These are phyloP conservation scores for Iphiclides podalirius DNA, from an alignment of 2,888 invertebrate genomes.

Conservation along the genomic window DNA sequence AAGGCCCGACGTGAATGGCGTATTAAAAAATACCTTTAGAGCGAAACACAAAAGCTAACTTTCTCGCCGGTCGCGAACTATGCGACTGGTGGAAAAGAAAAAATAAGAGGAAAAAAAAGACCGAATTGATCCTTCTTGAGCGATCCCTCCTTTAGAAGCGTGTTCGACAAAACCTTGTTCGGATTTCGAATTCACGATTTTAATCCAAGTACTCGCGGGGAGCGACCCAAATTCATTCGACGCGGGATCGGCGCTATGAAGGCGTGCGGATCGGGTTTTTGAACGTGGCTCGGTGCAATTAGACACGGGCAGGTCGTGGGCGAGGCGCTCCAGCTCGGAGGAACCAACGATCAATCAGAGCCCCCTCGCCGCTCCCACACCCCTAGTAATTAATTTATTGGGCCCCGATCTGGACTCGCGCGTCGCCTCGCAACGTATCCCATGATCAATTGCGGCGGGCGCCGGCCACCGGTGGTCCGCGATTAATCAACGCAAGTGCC, in stretches of 20 bases:
- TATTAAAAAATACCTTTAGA: slow-evolving; percentile 13
- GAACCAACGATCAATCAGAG: slow-evolving; percentile 54
- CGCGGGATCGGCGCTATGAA: slow-evolving; percentile 34
- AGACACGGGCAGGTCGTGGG: slow-evolving; percentile 43
- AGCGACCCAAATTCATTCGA: slow-evolving; percentile 27
- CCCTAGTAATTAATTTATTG: slow-evolving; percentile 54
- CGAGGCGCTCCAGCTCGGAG: slow-evolving; percentile 34
- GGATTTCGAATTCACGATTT: slow-evolving; percentile 26
- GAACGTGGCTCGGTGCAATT: slow-evolving; percentile 51
- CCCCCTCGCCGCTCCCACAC: slow-evolving; percentile 32
- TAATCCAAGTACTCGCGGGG: slow-evolving; percentile 21
- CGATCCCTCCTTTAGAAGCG: slow-evolving; percentile 18
- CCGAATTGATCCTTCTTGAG: slow-evolving; percentile 25
- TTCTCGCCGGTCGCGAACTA: slow-evolving; percentile 24
- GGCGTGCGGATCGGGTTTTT: slow-evolving; percentile 52
- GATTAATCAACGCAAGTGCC: slow-evolving; percentile 22
- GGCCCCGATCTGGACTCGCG: slow-evolving; percentile 5
- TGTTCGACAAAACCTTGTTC: slow-evolving; percentile 14
- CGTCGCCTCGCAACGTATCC: slow-evolving; percentile 5
- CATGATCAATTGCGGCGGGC: slow-evolving; percentile 22
- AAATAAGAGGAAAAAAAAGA: slow-evolving; percentile 21
- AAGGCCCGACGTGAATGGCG: slow-evolving; percentile 1
- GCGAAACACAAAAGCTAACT: slow-evolving; percentile 24
- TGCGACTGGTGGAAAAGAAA: slow-evolving; percentile 16
- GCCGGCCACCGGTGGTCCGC: slow-evolving; percentile 8